phyloP scores from a whole-genome alignment of 2,113 vertebrate genomes.

The Mandrillus leucophaeus region DNA sequence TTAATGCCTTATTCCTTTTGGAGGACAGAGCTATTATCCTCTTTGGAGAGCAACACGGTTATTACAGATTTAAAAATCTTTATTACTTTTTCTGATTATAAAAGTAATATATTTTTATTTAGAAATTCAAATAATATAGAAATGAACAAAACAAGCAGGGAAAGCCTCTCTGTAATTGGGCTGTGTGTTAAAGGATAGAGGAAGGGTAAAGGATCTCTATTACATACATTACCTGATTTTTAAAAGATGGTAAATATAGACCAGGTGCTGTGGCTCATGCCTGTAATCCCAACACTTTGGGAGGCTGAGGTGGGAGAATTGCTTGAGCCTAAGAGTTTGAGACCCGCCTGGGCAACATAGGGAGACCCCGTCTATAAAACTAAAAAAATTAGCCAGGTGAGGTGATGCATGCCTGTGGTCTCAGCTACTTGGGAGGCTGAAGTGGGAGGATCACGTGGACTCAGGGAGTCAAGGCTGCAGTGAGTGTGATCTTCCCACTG shows the following conservation, averaged over 20 bases:
- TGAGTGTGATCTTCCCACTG: no score
- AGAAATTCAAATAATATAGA: background rate
- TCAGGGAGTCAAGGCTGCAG: no score
- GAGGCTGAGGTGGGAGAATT: no score
- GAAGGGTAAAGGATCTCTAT: background rate
- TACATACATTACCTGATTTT: background rate
- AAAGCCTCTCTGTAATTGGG: background rate
- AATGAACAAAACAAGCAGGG: slow-evolving; percentile 10
- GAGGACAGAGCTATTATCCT: background rate
- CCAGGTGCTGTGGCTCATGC: no score
- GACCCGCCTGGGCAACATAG: no score
- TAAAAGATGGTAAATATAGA: background rate
- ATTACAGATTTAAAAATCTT: background rate
- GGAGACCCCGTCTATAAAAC: no score
- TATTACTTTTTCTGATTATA: background rate
- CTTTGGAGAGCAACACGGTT: background rate
- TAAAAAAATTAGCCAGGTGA: no score
- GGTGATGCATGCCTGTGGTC: no score
- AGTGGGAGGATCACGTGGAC: no score
- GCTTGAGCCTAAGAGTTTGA: no score
- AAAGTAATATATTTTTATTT: background rate
- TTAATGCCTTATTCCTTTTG: slow-evolving; percentile 2
- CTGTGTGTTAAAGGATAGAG: background rate
- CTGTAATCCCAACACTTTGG: no score
- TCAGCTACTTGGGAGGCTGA: no score